Conservation (phyloP, 2,797 vertebrate species). For the Pelobates cultripes region DNA sequence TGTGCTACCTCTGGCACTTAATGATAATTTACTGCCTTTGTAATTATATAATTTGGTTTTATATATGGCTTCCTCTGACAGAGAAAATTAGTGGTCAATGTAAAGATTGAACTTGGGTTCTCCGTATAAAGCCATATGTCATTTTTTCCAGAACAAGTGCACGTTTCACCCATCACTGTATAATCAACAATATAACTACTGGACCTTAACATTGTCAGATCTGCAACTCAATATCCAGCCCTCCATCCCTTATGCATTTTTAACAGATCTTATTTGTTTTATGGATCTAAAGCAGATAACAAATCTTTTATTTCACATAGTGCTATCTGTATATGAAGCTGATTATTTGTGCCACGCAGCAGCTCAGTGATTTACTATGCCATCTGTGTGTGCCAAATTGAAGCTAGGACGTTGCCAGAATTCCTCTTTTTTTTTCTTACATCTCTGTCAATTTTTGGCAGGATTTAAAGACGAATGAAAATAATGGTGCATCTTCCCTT, state of each 20-base stretch:
- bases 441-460: constrained; percentile 16
- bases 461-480: not conserved
- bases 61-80: not conserved
- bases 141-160: not conserved
- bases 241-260: not conserved
- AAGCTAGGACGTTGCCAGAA: constrained; percentile 14
- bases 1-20: not conserved
- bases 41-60: not conserved
- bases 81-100: no score
- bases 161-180: not conserved
- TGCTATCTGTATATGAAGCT: constrained; percentile 2
- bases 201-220: not conserved
- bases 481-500: no score
- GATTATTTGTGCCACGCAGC: constrained; percentile 27
- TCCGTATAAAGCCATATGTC: not conserved
- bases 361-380: constrained; percentile 33
- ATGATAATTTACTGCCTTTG: no score
- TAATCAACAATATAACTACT: not conserved
- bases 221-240: not conserved
- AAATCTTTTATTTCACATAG: not conserved
- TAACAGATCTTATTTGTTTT: not conserved
- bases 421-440: constrained; percentile 1
- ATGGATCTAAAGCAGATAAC: not conserved
- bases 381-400: constrained; percentile 38
- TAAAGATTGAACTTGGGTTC: no score